Percentiles rank a stretch among this genome's conserved stretches.
Evolutionary conservation across 2,113 vertebrate genomes (phyloP).

Genomic region (Microcebus lehilahytsara): DNA sequence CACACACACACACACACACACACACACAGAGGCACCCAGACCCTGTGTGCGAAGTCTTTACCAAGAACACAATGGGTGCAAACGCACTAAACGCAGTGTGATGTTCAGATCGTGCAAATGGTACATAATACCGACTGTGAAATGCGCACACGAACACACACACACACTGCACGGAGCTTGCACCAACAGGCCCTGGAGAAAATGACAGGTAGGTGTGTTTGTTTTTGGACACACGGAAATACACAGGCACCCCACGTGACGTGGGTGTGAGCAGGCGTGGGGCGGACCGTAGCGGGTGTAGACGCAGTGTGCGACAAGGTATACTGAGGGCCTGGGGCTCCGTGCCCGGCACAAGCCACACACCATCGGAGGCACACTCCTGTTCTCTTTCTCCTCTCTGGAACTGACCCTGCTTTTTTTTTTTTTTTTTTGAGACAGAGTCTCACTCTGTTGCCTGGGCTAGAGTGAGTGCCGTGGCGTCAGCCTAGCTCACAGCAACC

Average conservation of each 20-base stretch:
- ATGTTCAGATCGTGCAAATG: not conserved
- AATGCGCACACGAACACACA: not conserved
- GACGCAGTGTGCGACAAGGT: accelerated
- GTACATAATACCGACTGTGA: not conserved
- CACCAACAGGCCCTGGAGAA: not conserved
- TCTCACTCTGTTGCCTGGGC: too few relatives aligned
- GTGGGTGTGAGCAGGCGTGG: accelerated
- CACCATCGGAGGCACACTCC: too few relatives aligned
- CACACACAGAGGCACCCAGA: not conserved
- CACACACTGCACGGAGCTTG: not conserved
- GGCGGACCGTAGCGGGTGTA: accelerated
- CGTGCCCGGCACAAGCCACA: accelerated
- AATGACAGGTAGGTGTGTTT: not conserved
- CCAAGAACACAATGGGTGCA: not conserved
- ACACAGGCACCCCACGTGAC: accelerated
- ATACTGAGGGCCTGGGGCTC: not conserved
- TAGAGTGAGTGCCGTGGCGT: too few relatives aligned
- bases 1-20: not conserved
- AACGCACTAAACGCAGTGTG: not conserved
- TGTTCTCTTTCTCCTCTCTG: not conserved
- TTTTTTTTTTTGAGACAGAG: too few relatives aligned
- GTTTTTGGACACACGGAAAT: not conserved
- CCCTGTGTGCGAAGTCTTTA: not conserved
- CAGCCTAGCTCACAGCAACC: too few relatives aligned
- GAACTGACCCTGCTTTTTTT: not conserved